Percentiles rank a stretch among this genome's conserved stretches.
Conservation (phyloP, 2,113 vertebrate species). For the Ptilonorhynchus violaceus region DNA sequence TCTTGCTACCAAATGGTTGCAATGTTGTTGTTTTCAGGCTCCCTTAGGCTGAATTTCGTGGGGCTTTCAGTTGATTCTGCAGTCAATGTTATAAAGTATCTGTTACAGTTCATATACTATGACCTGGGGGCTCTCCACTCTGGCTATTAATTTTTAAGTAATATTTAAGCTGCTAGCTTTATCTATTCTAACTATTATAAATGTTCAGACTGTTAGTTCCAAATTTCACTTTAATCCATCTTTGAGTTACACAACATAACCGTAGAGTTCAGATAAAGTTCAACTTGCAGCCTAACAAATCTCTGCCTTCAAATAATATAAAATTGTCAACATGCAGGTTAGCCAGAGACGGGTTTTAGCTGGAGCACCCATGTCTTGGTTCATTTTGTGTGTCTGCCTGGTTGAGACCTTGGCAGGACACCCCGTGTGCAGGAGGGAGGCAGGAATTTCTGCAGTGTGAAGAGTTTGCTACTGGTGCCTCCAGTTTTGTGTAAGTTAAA, state of each 20-base stretch:
- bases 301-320: not conserved
- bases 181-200: not conserved
- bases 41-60: not conserved
- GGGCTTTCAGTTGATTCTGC: not conserved
- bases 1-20: not conserved
- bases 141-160: not conserved
- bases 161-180: not conserved
- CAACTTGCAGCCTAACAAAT: not conserved
- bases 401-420: not conserved
- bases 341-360: not conserved
- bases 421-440: not conserved
- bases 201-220: not conserved
- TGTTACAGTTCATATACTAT: not conserved
- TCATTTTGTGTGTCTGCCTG: not conserved
- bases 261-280: not conserved
- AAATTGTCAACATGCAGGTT: not conserved
- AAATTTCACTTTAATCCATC: not conserved
- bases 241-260: not conserved
- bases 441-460: not conserved
- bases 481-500: not conserved
- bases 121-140: not conserved
- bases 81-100: too few relatives aligned
- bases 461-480: not conserved
- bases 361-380: not conserved
- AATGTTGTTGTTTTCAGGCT: not conserved